These are phyloP conservation scores for Nebria salina DNA, from an alignment of 2,888 invertebrate genomes.

Conservation along the genomic window DNA sequence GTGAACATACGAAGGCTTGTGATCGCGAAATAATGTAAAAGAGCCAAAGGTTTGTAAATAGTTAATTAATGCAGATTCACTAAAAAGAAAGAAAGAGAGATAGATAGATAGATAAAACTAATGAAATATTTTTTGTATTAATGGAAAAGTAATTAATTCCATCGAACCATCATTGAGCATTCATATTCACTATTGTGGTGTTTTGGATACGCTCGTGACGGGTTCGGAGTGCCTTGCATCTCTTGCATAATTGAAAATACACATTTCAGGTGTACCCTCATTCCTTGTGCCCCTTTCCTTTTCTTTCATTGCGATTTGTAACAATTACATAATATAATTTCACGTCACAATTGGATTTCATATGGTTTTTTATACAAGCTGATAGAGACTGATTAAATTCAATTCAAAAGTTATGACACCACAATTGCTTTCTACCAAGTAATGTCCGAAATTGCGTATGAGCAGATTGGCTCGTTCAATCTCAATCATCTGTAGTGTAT, in stretches of 20 bases:
- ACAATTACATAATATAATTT: constrained; percentile 9
- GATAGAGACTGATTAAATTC: background rate
- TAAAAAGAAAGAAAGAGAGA: constrained; percentile 1
- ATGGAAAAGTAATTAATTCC: constrained; percentile 41
- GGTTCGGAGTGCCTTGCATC: constrained; percentile 48
- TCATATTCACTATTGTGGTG: background rate
- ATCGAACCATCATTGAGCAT: constrained; percentile 18
- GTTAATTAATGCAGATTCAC: constrained; percentile 50
- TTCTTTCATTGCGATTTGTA: background rate
- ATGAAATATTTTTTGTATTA: constrained; percentile 52
- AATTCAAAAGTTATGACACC: background rate
- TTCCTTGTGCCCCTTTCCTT: background rate
- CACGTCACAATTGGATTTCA: background rate
- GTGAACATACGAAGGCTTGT: constrained; percentile 55
- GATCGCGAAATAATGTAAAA: constrained; percentile 53
- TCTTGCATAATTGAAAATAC: constrained; percentile 5
- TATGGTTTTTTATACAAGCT: background rate
- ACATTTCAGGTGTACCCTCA: background rate
- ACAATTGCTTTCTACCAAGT: background rate
- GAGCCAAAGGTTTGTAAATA: constrained; percentile 55
- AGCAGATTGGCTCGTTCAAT: too few relatives aligned
- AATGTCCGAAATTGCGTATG: too few relatives aligned
- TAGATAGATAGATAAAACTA: constrained; percentile 5
- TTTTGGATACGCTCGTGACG: background rate
- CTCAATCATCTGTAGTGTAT: too few relatives aligned